These are phyloP conservation scores for Oncorhynchus mykiss DNA, from an alignment of 2,113 vertebrate species.

Conservation along the genomic window DNA sequence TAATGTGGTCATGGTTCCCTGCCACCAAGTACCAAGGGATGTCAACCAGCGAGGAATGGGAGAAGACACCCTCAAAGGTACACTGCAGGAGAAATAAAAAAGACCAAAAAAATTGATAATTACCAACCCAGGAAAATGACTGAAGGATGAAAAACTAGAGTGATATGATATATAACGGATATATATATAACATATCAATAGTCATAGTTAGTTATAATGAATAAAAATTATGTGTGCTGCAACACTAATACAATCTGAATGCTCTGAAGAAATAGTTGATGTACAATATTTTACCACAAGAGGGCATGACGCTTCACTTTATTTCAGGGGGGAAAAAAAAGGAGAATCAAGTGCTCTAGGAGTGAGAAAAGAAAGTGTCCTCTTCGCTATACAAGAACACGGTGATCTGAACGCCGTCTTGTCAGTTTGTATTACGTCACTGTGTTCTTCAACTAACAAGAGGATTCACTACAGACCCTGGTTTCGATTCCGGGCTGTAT, in stretches of 20 bases:
- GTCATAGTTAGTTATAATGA: too few species aligned
- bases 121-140: too few species aligned
- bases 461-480: too few species aligned
- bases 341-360: neutral
- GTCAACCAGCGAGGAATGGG: conserved; percentile 43
- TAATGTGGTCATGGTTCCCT: conserved; percentile 69
- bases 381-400: neutral
- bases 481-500: too few species aligned
- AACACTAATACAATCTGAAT: too few species aligned
- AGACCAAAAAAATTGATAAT: too few species aligned
- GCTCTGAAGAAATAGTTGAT: too few species aligned
- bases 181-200: too few species aligned
- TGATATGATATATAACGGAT: too few species aligned
- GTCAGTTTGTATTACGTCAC: neutral
- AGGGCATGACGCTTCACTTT: conserved; percentile 14
- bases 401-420: neutral
- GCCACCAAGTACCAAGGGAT: conserved; percentile 67
- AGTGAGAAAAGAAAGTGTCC: conserved; percentile 1
- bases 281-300: conserved; percentile 28
- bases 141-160: too few species aligned
- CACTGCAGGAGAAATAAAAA: conserved; percentile 27
- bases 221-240: too few species aligned
- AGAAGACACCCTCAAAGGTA: conserved; percentile 67
- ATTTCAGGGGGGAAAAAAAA: neutral
- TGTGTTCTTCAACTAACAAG: neutral